A percentile compares a stretch with the other conserved stretches of the same genome.
These are phyloP conservation scores for Holcopasites calliopsidis DNA, from an alignment of 1,140 invertebrate genomes.

Conservation along the genomic window DNA sequence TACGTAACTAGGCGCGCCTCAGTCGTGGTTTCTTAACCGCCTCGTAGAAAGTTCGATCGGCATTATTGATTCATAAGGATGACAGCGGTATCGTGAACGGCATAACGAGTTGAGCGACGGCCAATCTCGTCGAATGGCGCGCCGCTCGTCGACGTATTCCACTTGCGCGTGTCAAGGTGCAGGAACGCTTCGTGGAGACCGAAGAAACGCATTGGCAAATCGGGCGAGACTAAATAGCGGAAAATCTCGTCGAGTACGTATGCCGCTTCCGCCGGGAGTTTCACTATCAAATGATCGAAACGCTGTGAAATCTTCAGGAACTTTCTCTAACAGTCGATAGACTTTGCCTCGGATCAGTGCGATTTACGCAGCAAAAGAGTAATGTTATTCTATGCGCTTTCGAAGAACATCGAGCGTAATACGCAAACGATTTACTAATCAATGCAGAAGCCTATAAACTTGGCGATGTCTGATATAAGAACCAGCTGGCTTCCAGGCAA, in stretches of 20 bases:
- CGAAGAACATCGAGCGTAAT: not conserved
- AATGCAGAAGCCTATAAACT: too few relatives aligned
- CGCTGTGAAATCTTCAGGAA: not conserved
- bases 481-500: too few relatives aligned
- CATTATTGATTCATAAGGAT: constrained; percentile 43
- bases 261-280: not conserved
- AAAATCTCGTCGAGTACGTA: not conserved
- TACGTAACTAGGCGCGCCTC: not conserved
- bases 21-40: not conserved
- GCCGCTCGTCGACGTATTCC: not conserved
- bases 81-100: constrained; percentile 2
- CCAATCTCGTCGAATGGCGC: not conserved
- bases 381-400: too few relatives aligned
- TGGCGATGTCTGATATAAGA: too few relatives aligned
- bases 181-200: not conserved
- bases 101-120: constrained; percentile 15
- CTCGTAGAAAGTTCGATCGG: constrained; percentile 25
- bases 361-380: too few relatives aligned
- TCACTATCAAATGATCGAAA: not conserved
- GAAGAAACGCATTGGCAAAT: not conserved
- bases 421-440: too few relatives aligned
- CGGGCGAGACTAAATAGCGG: not conserved
- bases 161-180: not conserved
- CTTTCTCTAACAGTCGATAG: not conserved
- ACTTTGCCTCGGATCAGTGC: not conserved